phyloP scores from a whole-genome alignment of 2,113 vertebrate species.

The Triplophysa siluroides region DNA sequence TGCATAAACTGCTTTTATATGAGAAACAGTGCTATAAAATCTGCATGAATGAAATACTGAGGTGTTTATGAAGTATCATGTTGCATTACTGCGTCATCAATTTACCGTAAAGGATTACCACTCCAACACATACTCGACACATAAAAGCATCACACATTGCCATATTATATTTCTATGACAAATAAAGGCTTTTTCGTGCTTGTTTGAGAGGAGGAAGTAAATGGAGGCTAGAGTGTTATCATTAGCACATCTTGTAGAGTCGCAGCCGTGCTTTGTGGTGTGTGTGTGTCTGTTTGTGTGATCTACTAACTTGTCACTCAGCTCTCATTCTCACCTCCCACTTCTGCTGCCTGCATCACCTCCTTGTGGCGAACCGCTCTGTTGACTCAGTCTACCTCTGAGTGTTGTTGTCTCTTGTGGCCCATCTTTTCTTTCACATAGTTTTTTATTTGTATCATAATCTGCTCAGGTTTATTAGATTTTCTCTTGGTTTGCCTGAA shows the following conservation, averaged over 20 bases:
- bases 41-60: background rate
- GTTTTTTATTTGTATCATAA: background rate
- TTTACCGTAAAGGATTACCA: background rate
- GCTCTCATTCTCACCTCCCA: slow-evolving; percentile 65
- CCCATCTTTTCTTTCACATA: background rate
- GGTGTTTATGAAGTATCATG: background rate
- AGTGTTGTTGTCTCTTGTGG: slow-evolving; percentile 1
- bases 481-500: background rate
- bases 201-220: slow-evolving; percentile 15
- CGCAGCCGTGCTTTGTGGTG: background rate
- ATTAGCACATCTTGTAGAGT: slow-evolving; percentile 24
- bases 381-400: slow-evolving; percentile 56
- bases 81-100: background rate
- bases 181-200: background rate
- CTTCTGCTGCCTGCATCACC: slow-evolving; percentile 62
- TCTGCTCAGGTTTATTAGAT: background rate
- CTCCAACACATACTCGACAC: background rate
- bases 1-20: background rate
- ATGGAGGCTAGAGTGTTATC: slow-evolving; percentile 15
- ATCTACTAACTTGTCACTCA: slow-evolving; percentile 63
- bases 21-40: background rate
- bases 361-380: slow-evolving; percentile 45
- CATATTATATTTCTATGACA: background rate
- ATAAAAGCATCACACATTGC: background rate
- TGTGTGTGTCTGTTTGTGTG: slow-evolving; percentile 52